Evolutionary conservation across 2,797 vertebrate species (phyloP).

Genomic region (Sebastes dallii): DNA sequence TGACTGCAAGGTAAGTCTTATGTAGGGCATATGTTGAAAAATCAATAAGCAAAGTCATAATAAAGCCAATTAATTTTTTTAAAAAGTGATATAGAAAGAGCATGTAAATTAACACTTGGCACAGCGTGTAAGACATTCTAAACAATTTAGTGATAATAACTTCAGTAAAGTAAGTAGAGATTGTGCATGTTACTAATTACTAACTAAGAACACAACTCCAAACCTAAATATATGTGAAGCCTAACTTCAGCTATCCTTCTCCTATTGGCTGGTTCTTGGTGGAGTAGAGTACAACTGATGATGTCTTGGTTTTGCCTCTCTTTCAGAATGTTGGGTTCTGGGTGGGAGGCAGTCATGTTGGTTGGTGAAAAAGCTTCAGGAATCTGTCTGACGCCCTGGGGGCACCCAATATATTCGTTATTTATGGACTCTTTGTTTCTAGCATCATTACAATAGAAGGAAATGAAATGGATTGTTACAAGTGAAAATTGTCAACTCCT

Average conservation of each 20-base stretch:
- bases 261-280: not conserved
- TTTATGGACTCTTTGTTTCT: not conserved
- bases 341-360: not conserved
- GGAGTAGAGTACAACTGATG: not conserved
- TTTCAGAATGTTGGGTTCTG: not conserved
- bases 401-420: not conserved
- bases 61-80: not conserved
- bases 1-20: not conserved
- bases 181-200: not conserved
- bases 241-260: not conserved
- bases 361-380: not conserved
- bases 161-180: not conserved
- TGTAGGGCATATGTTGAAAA: not conserved
- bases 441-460: not conserved
- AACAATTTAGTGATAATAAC: not conserved
- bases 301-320: not conserved
- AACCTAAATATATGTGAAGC: not conserved
- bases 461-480: not conserved
- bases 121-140: not conserved
- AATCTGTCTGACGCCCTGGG: not conserved
- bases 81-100: not conserved
- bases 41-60: not conserved
- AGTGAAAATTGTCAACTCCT: not conserved
- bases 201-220: not conserved
- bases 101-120: not conserved